Percentiles rank a stretch among this genome's conserved stretches.
Evolutionary conservation across 2,888 invertebrate species (phyloP).

Genomic region (Cantharis rufa): DNA sequence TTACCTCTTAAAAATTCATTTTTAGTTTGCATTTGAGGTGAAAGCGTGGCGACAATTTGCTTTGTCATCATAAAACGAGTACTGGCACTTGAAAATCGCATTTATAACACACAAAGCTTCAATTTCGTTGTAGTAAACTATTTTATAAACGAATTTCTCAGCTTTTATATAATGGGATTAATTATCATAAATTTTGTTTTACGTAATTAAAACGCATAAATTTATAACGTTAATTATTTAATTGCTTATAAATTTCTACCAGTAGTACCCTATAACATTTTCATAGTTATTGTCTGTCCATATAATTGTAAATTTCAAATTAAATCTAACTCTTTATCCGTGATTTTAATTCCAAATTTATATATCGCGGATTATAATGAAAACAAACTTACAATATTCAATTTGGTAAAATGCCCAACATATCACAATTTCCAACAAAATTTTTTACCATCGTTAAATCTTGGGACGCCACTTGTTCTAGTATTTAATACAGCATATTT

Average conservation of each 20-base stretch:
- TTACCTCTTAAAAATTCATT: slow-evolving; percentile 14
- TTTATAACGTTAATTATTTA: neutral
- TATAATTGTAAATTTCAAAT: too few species aligned
- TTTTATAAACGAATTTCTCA: neutral
- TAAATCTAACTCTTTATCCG: too few species aligned
- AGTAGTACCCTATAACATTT: neutral
- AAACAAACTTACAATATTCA: too few species aligned
- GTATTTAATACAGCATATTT: too few species aligned
- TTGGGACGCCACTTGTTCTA: too few species aligned
- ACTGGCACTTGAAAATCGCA: slow-evolving; percentile 29
- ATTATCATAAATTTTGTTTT: neutral
- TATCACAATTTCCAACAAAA: too few species aligned
- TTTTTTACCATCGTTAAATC: too few species aligned
- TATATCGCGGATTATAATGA: too few species aligned
- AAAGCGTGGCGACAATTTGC: slow-evolving; percentile 27
- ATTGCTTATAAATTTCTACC: neutral
- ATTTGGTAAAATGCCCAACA: too few species aligned
- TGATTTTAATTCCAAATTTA: too few species aligned
- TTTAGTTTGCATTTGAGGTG: slow-evolving; percentile 16
- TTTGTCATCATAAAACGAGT: slow-evolving; percentile 28
- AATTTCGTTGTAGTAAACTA: slow-evolving; percentile 18
- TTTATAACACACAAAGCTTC: slow-evolving; percentile 18
- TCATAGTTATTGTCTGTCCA: too few species aligned
- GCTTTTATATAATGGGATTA: neutral
- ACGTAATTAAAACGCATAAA: neutral